Base-by-base conservation (phyloP, 2,888 invertebrate genomes). In the Drosophila longiperda region DNA sequence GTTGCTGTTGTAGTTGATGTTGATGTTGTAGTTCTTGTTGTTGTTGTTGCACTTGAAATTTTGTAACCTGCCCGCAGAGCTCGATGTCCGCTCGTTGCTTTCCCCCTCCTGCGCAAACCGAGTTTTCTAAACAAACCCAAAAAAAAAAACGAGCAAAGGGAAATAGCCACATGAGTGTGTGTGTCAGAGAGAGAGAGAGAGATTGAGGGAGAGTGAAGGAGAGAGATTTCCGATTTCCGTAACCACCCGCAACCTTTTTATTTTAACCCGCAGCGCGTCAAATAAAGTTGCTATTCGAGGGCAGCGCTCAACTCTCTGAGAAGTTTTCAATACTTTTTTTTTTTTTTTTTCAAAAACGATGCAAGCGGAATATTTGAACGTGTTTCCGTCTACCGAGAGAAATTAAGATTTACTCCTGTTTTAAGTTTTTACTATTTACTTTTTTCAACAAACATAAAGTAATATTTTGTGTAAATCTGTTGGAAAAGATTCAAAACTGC, bases 161-260 rank as follows among this genome's bases (percentile, higher is more conserved):
- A 45, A 45, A 45, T 23, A 8, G 15, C 45, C 15, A 45, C 23
- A 45, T 15, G 23, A 45, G 23, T 15, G 45, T 23, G 33, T 33
- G 23, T 23, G 23, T 8, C 45, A 4, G 23, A 3, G 23, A 23
- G n/a, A 9, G 1, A 38, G 45, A 20, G 20, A 7, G 45, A 45
- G 42, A 26, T 26, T 26, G 5, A 0, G 26, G 0, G 4, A 26
- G 26, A 26, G 68, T 59, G 50, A 58, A 32, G 32, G 48, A 23
- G 23, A 48, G 48, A 23, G 29, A 48, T 71, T 68, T 70, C 77
- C 80, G 66, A 61, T 76, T 66, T 55, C 3, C 36, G 72, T 85
- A 86, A 87, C 88, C 88, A 86, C 88, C 77, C 83, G 88, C 88
- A 85, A 85, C 73, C 81, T 83, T 54, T 36, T 36, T 7, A 17